Evolutionary conservation across 1,140 invertebrate species (phyloP).

Genomic region (Drosophila elegans): DNA sequence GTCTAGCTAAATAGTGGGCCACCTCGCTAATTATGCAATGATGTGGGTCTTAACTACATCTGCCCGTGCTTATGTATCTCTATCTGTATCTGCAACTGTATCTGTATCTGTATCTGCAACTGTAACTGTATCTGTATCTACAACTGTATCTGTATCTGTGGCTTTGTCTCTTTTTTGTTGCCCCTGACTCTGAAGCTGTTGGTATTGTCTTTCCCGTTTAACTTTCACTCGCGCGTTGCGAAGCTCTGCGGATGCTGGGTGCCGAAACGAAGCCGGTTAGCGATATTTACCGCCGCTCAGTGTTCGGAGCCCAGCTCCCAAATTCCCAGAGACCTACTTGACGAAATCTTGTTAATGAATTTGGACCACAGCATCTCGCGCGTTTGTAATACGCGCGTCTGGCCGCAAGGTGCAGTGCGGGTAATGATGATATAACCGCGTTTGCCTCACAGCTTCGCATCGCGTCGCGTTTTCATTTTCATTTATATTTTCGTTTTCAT

Average conservation of each 20-base stretch:
- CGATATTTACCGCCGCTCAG: conserved; percentile 40
- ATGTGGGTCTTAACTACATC: conserved; percentile 7
- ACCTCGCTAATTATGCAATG: conserved; percentile 51
- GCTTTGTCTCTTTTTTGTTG: conserved; percentile 40
- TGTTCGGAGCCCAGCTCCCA: conserved; percentile 33
- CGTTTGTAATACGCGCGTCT: conserved; percentile 33
- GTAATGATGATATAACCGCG: conserved; percentile 49
- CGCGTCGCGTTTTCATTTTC: background rate
- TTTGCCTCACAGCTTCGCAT: conserved; percentile 9
- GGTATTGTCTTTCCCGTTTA: conserved; percentile 47
- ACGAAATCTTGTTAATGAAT: conserved; percentile 82
- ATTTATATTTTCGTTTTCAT: conserved; percentile 56
- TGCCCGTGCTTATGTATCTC: background rate
- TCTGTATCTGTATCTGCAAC: background rate
- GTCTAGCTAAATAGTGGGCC: conserved; percentile 4
- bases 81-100: conserved; percentile 49
- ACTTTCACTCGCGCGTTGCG: conserved; percentile 70
- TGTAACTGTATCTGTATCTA: conserved; percentile 34
- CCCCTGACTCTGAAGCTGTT: conserved; percentile 17
- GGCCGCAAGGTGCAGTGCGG: conserved; percentile 51
- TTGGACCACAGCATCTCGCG: conserved; percentile 62
- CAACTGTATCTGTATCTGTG: conserved; percentile 21
- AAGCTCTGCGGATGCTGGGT: conserved; percentile 28
- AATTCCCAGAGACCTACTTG: conserved; percentile 68
- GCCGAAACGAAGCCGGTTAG: conserved; percentile 59